Conservation (phyloP, 2,888 invertebrate species). For the Polydrusus cervinus region DNA sequence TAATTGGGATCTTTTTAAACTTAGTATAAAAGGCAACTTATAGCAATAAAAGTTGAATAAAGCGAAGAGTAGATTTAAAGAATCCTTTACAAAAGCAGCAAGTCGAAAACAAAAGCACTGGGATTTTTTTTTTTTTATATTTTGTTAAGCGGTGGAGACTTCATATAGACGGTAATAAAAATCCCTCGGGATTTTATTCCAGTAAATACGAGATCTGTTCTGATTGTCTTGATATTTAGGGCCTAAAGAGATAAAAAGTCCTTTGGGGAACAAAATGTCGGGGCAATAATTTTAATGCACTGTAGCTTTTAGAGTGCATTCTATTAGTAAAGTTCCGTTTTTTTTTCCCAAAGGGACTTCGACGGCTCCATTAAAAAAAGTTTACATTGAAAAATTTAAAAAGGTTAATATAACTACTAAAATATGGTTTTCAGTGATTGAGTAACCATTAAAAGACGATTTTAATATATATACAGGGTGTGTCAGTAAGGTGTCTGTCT, state of each 20-base stretch:
- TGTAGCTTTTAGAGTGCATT: neutral
- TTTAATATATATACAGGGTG: no score
- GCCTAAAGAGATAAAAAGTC: conserved; percentile 1
- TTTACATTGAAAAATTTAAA: no score
- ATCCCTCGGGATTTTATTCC: neutral
- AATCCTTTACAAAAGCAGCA: neutral
- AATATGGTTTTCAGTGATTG: no score
- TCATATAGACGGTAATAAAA: neutral
- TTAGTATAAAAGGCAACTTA: neutral
- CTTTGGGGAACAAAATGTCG: neutral
- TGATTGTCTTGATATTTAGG: neutral
- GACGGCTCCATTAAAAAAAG: no score
- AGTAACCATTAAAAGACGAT: no score
- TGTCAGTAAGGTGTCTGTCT: no score
- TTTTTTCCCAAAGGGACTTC: no score
- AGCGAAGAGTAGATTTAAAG: neutral
- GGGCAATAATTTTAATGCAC: neutral
- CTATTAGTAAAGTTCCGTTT: no score
- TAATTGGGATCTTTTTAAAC: no score
- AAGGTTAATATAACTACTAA: no score
- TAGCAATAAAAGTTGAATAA: neutral
- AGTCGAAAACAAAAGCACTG: neutral
- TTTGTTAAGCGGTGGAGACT: neutral
- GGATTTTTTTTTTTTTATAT: neutral
- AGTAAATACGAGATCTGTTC: neutral